Evolutionary conservation across 2,797 vertebrate genomes (phyloP).

Genomic region (Hoplostethus mediterraneus): DNA sequence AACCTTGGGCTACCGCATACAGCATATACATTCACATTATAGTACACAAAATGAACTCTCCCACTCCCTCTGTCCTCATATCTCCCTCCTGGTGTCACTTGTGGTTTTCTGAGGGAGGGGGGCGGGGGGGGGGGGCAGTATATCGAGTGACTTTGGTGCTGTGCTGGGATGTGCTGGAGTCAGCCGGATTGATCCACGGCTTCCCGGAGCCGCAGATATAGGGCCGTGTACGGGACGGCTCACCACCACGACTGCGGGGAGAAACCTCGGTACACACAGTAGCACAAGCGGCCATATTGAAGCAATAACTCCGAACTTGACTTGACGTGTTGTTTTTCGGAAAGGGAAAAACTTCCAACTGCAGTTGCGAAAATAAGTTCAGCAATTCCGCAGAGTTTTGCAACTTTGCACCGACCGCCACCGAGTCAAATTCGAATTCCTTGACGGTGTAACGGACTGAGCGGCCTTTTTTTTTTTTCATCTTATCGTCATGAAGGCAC

Average conservation of each 20-base stretch:
- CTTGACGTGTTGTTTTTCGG: background rate
- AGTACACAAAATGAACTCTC: slow-evolving; percentile 51
- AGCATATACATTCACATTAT: slow-evolving; percentile 42
- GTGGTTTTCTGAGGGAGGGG: slow-evolving; percentile 14
- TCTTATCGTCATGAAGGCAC: too few relatives aligned
- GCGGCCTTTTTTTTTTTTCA: too few relatives aligned
- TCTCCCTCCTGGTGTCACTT: slow-evolving; percentile 48
- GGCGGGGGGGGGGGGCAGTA: background rate
- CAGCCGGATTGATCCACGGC: slow-evolving; percentile 41
- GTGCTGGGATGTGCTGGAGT: slow-evolving; percentile 31
- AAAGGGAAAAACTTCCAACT: background rate
- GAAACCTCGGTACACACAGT: slow-evolving; percentile 28
- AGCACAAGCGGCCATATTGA: slow-evolving; percentile 9
- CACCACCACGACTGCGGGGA: background rate
- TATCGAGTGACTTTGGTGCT: slow-evolving; percentile 25
- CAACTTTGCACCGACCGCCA: background rate
- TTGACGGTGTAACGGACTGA: too few relatives aligned
- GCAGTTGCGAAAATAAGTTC: background rate
- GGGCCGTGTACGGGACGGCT: slow-evolving; percentile 26
- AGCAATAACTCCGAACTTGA: slow-evolving; percentile 11
- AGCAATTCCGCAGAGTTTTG: background rate
- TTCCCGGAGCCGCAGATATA: slow-evolving; percentile 40
- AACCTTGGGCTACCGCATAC: slow-evolving; percentile 38
- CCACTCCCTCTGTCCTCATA: slow-evolving; percentile 42
- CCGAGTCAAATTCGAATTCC: too few relatives aligned